Conservation (phyloP, 2,797 vertebrate species). For the Chelonia mydas region DNA sequence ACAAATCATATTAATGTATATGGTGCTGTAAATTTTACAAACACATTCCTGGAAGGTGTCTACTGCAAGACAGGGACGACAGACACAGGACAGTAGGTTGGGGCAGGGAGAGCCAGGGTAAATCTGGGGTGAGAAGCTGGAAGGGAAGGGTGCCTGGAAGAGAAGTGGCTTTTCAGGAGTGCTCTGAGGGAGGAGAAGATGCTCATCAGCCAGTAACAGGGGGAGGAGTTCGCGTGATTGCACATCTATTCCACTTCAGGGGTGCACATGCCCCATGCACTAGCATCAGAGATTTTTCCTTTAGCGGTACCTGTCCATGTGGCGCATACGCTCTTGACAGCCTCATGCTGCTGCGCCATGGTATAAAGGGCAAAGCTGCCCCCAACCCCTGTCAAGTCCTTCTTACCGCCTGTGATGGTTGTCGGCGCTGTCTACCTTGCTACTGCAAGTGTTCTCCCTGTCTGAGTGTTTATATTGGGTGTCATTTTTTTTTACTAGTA, state of each 20-base stretch:
- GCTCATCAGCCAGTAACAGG: background rate
- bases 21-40: background rate
- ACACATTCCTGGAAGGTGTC: background rate
- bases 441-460: background rate
- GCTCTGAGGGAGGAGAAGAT: background rate
- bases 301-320: too few relatives aligned
- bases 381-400: too few relatives aligned
- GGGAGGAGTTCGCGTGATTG: background rate
- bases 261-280: too few relatives aligned
- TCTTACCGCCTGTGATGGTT: too few relatives aligned
- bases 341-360: too few relatives aligned
- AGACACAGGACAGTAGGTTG: background rate
- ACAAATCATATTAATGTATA: background rate
- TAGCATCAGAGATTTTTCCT: too few relatives aligned
- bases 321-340: too few relatives aligned
- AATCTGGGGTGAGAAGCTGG: background rate
- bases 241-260: too few relatives aligned
- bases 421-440: background rate
- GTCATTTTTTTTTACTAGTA: background rate
- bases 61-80: background rate
- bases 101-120: background rate
- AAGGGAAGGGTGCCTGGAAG: background rate
- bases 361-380: too few relatives aligned
- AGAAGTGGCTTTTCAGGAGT: background rate
- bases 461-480: background rate